Evolutionary conservation across 2,797 vertebrate genomes (phyloP).

Genomic region (Brotula barbata): DNA sequence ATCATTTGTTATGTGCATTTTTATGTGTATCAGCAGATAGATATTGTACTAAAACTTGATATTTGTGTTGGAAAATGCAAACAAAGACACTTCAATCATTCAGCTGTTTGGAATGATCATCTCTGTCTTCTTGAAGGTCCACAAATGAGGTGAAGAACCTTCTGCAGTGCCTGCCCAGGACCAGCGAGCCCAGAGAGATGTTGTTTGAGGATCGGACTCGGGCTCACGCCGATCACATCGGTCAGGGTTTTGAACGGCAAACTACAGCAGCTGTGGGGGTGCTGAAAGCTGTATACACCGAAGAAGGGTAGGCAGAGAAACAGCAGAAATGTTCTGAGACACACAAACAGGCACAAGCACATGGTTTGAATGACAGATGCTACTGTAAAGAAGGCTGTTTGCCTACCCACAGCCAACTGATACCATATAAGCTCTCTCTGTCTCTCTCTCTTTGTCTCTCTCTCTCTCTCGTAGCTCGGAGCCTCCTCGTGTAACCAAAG

Average conservation of each 20-base stretch:
- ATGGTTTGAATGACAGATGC: too few relatives aligned
- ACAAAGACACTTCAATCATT: too few relatives aligned
- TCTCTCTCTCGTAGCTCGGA: constrained; percentile 77
- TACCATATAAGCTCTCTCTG: too few relatives aligned
- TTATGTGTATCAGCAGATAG: neutral
- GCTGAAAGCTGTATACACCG: constrained; percentile 90
- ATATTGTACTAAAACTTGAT: too few relatives aligned
- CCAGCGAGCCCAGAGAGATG: constrained; percentile 96
- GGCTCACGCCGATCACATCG: constrained; percentile 97
- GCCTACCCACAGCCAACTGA: too few relatives aligned
- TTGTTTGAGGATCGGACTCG: constrained; percentile 96
- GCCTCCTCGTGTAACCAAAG: constrained; percentile 98
- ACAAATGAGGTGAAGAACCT: constrained; percentile 99
- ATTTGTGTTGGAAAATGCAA: neutral
- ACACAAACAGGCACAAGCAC: too few relatives aligned
- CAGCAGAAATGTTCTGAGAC: neutral
- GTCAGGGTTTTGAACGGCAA: constrained; percentile 94
- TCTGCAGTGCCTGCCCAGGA: constrained; percentile 97
- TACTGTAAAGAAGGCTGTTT: too few relatives aligned
- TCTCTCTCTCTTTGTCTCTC: constrained; percentile 2
- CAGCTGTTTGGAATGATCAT: neutral
- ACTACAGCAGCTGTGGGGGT: constrained; percentile 98
- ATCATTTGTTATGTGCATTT: neutral
- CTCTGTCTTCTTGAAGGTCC: constrained; percentile 80
- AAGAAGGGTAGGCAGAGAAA: constrained; percentile 81